A percentile compares a stretch with the other conserved stretches of the same genome.
phyloP scores from a whole-genome alignment of 2,797 vertebrate species.

The Lophotriccus pileatus region DNA sequence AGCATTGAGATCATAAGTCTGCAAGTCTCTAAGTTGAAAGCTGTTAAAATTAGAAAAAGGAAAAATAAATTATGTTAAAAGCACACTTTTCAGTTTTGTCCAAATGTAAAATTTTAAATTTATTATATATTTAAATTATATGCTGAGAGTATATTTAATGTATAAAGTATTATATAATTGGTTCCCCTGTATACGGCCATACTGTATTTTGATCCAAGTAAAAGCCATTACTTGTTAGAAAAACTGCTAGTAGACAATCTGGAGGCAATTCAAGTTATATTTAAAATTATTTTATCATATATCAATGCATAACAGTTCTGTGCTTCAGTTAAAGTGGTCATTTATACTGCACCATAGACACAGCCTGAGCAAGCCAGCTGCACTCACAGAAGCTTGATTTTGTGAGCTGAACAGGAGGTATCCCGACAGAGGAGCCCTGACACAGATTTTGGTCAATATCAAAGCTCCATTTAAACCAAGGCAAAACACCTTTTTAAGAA shows the following conservation, averaged over 20 bases:
- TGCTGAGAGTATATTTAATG: not conserved
- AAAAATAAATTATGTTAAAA: not conserved
- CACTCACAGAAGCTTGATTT: not conserved
- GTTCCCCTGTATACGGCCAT: not conserved
- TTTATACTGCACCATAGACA: not conserved
- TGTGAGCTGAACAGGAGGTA: not conserved
- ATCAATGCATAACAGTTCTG: not conserved
- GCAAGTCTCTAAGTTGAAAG: conserved; percentile 94
- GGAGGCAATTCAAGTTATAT: not conserved
- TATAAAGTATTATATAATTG: not conserved
- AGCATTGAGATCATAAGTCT: conserved; percentile 94
- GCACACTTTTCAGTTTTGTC: not conserved
- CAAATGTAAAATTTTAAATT: not conserved
- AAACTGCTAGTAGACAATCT: not conserved
- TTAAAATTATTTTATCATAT: not conserved
- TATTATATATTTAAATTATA: not conserved
- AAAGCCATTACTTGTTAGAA: not conserved
- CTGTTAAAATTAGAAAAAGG: conserved; percentile 72
- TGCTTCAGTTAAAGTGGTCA: not conserved
- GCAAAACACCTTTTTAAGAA: not conserved
- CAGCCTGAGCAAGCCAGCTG: not conserved
- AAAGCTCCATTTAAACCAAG: not conserved
- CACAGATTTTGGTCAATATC: not conserved
- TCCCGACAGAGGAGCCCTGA: not conserved
- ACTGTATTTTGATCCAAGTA: not conserved